These are phyloP conservation scores for Nesoenas mayeri DNA, from an alignment of 2,113 vertebrate genomes.

Conservation along the genomic window DNA sequence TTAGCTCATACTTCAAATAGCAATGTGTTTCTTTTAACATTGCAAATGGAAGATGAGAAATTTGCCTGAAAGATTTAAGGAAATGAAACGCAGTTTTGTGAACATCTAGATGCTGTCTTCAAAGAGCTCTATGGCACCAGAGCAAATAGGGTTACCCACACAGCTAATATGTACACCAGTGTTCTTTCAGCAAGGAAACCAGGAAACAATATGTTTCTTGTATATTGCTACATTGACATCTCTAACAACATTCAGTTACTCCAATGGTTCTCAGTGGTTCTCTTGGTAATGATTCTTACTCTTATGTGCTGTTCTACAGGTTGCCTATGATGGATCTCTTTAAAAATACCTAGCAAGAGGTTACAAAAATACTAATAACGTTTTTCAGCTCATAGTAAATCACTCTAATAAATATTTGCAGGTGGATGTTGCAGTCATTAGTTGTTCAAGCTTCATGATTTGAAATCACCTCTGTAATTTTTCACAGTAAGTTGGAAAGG, in stretches of 20 bases:
- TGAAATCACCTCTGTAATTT: background rate
- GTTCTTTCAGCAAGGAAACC: background rate
- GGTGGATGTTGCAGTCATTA: background rate
- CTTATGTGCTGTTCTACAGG: background rate
- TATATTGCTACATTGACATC: background rate
- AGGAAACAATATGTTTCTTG: background rate
- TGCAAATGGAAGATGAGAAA: background rate
- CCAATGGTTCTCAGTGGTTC: background rate
- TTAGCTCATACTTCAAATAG: background rate
- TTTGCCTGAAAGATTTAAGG: background rate
- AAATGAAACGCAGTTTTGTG: background rate
- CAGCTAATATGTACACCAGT: background rate
- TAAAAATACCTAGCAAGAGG: background rate
- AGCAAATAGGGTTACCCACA: background rate
- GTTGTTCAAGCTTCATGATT: background rate
- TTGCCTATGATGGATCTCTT: background rate
- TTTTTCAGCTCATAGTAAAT: background rate
- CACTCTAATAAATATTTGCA: slow-evolving; percentile 3
- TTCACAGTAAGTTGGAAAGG: background rate
- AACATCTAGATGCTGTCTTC: background rate
- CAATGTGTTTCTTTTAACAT: background rate
- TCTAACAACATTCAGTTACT: background rate
- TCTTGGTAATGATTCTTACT: background rate
- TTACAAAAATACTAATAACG: background rate
- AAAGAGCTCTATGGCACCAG: background rate